Percentiles rank a stretch among this genome's conserved stretches.
Evolutionary conservation across 2,888 invertebrate species (phyloP).

Genomic region (Drosophila koepferae): DNA sequence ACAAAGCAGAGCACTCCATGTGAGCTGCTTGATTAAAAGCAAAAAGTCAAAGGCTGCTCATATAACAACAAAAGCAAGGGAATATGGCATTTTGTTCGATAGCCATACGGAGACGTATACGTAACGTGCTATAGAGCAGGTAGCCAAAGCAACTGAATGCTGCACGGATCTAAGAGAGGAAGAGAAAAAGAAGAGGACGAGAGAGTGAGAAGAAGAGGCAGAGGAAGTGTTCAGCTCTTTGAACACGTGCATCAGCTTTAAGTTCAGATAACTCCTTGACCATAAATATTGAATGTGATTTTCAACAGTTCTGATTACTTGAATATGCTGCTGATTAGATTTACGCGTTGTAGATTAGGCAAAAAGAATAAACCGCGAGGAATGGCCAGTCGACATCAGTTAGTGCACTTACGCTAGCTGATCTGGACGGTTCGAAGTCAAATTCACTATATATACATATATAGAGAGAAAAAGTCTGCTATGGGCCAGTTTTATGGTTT

Average conservation of each 20-base stretch:
- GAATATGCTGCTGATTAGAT: conserved; percentile 63
- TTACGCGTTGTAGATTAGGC: conserved; percentile 30
- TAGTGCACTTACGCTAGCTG: conserved; percentile 54
- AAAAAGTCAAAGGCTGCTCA: conserved; percentile 39
- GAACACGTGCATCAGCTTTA: conserved; percentile 33
- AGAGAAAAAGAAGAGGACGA: background rate
- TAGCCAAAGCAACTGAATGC: conserved; percentile 16
- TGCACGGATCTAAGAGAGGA: background rate
- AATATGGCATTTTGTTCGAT: conserved; percentile 6
- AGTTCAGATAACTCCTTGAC: conserved; percentile 11
- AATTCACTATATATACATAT: background rate
- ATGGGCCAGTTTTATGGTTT: conserved; percentile 39
- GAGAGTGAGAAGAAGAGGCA: background rate
- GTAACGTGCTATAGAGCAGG: conserved; percentile 33
- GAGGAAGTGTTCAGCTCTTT: background rate
- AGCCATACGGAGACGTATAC: conserved; percentile 48
- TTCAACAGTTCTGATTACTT: conserved; percentile 52
- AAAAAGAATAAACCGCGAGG: background rate
- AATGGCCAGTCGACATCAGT: conserved; percentile 1
- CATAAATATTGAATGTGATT: conserved; percentile 60
- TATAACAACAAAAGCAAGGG: conserved; percentile 41
- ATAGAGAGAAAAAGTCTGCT: conserved; percentile 14
- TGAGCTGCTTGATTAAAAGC: conserved; percentile 54
- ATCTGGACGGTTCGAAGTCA: conserved; percentile 21
- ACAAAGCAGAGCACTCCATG: conserved; percentile 15